Evolutionary conservation across 2,888 invertebrate genomes (phyloP), one percentile per base, ranked within the genome.

Genomic region (Tanypteryx hageni): DNA sequence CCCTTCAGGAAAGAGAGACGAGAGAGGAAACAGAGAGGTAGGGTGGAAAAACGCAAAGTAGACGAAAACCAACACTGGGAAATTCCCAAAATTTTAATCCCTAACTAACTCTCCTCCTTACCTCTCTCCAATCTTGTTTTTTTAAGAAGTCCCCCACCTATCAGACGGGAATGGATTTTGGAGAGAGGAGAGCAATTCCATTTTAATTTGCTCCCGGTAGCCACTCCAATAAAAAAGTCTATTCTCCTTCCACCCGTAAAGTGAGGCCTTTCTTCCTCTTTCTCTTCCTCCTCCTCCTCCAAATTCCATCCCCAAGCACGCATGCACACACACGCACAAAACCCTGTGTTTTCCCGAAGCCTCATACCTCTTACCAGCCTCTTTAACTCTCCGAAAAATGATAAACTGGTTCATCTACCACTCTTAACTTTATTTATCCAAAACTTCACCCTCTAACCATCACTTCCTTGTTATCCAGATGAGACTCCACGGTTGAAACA

Each of bases 1-100:
- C 13, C 13, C 22, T 76, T 76, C 22, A 76, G 76, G 27, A 27
- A 27, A 76, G 27, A 27, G 10, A 27, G 27, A 68, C n/a, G 68
- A 68, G 4, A 22, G 9, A 22, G 68, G 22, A 68, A 68, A 18
- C n/a, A n/a, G 8, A 22, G 22, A 22, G 76, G 61, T 0, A 7
- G 76, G 27, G 11, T 22, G 22, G 44, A 44, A 76, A 22, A 76
- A 76, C 27, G 76, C 27, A 14, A 76, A 11, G 27, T 44, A 44
- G 44, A 44, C 44, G 44, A 44, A 44, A 44, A 44, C 44, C 44
- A 44, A 3, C 44, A 44, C 44, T 44, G 44, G 5, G 76, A 27
- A 13, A 76, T 76, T 76, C 27, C 27, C 76, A 27, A 76, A 76
- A 76, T 76, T 76, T 76, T 76, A 76, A 76, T 76, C 27, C 44